Base-by-base conservation (phyloP, 2,113 vertebrate genomes). In the Strix uralensis region DNA sequence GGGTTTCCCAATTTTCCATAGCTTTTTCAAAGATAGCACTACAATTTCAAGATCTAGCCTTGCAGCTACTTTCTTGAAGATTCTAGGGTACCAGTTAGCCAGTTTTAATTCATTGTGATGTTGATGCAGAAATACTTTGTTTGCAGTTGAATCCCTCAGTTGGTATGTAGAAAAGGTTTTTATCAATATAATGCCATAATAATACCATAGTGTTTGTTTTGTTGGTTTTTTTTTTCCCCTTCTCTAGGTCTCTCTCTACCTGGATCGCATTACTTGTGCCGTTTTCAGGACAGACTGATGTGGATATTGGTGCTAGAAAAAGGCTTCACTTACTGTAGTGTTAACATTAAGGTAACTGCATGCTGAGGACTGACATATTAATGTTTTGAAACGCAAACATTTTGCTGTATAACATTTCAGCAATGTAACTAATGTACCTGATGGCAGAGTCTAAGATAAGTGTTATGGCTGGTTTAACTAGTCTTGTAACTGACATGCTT, bases 241-340 rank as follows among this genome's bases (percentile, higher is more conserved):
- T 93, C 7, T 93, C 58, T 90, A 99, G 99, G 99, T 95, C 97
- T 99, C 75, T 97, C 98, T 96, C 97, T 98, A 63, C 99, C 99
- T 49, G 99, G 99, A n/a, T 99, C 99, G 30, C 99, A 99, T 97
- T 99, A 99, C 92, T 98, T 99, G 88, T 99, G 99, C 75, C 99
- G 99, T 89, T 99, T 99, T 97, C 99, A 99, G 94, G 99, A 99
- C 75, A 98, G 99, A 58, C 98, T 99, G 91, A 98, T 99, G 94
- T 99, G 99, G 99, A 98, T 99, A 92, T 98, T 99, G 96, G 98
- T 99, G 96, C 98, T 99, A 84, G 99, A 99, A 96, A 98, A 98
- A 95, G 99, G 99, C 65, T 99, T 99, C 88, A 98, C 99, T 17
- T 99, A 99, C 97, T 99, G 99, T 93, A 99, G 98, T n/a, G 94